Conservation (phyloP, 2,113 vertebrate genomes). For the Hymenochirus boettgeri region DNA sequence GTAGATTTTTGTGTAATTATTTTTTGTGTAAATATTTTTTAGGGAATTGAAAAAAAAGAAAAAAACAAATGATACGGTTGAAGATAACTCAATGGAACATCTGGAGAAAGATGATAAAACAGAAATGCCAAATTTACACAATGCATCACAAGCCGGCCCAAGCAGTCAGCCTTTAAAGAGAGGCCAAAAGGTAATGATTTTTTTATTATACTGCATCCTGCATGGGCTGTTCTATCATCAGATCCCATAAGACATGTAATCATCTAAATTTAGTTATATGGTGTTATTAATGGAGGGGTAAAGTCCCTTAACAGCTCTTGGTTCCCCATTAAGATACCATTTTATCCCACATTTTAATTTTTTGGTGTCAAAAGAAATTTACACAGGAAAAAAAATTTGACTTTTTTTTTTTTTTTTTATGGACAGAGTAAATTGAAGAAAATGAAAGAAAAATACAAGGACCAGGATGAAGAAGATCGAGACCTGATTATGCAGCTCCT, state of each 20-base stretch:
- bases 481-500: conserved; percentile 95
- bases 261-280: no score
- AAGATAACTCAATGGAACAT: conserved; percentile 51
- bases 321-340: no score
- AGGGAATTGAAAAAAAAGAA: conserved; percentile 93
- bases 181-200: conserved; percentile 79
- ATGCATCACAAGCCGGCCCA: conserved; percentile 49
- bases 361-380: neutral
- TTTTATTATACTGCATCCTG: no score
- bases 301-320: no score
- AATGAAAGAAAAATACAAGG: conserved; percentile 96
- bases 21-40: conserved; percentile 30
- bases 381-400: neutral
- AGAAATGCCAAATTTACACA: conserved; percentile 46
- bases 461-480: conserved; percentile 95
- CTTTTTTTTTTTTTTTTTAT: no score
- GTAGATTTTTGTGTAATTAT: no score
- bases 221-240: no score
- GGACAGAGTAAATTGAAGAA: conserved; percentile 94
- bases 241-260: no score
- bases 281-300: no score
- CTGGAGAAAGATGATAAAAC: conserved; percentile 52
- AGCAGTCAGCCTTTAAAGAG: conserved; percentile 75
- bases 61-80: conserved; percentile 62
- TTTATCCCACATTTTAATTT: neutral